Percentiles rank a stretch among this genome's conserved stretches.
phyloP scores from a whole-genome alignment of 2,888 invertebrate species.

The Apotomis betuletana region DNA sequence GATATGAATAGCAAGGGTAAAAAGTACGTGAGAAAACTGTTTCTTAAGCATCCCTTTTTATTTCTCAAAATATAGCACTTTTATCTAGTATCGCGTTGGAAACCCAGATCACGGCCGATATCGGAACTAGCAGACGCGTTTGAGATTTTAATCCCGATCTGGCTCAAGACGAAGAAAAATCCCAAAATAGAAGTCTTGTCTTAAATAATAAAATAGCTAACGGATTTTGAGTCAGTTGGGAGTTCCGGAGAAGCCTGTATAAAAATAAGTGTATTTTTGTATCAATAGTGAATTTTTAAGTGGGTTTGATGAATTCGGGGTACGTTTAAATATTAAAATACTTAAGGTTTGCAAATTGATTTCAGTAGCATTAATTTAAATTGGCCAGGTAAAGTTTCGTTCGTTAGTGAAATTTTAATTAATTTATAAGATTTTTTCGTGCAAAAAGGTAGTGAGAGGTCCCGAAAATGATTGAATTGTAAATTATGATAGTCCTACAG shows the following conservation, averaged over 20 bases:
- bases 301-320: background rate
- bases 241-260: background rate
- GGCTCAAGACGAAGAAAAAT: constrained; percentile 33
- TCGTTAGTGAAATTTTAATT: background rate
- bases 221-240: constrained; percentile 7
- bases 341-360: background rate
- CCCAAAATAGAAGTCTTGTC: constrained; percentile 34
- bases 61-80: constrained; percentile 21
- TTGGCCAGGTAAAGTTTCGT: background rate
- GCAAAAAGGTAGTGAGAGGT: background rate
- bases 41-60: constrained; percentile 17
- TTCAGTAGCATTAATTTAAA: background rate
- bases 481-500: no score
- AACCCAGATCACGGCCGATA: constrained; percentile 28
- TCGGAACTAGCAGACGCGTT: constrained; percentile 30
- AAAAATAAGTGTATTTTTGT: background rate
- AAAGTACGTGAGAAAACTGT: constrained; percentile 20
- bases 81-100: constrained; percentile 28
- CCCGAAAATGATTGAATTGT: no score
- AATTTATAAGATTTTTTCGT: background rate
- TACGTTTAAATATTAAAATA: background rate
- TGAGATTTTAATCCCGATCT: constrained; percentile 41
- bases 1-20: background rate
- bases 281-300: constrained; percentile 5
- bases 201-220: constrained; percentile 33